Percentiles rank a stretch among this genome's conserved stretches.
Conservation (phyloP, 1,140 invertebrate genomes). For the Eulimnadia texana region DNA sequence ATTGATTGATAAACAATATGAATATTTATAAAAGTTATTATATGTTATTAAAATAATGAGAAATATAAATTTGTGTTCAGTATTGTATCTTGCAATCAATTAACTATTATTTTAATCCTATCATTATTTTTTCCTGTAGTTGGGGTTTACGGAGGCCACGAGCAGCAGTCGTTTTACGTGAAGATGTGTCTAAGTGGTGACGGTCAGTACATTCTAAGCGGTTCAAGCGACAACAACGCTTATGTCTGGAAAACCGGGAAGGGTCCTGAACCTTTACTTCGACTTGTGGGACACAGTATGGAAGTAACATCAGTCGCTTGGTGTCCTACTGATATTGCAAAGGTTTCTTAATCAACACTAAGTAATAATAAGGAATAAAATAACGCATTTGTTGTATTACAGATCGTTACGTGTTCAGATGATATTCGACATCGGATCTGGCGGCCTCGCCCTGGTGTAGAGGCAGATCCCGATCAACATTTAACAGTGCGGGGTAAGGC, state of each 20-base stretch:
- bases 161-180: conserved; percentile 64
- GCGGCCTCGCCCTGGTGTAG: conserved; percentile 36
- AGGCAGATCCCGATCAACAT: conserved; percentile 31
- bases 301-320: conserved; percentile 75
- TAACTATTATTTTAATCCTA: conserved; percentile 6
- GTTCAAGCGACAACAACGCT: conserved; percentile 65
- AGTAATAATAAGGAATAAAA: background rate
- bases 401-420: conserved; percentile 64
- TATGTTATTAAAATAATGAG: no score
- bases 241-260: conserved; percentile 61
- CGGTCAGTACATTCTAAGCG: conserved; percentile 60
- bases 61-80: conserved; percentile 5
- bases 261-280: conserved; percentile 39
- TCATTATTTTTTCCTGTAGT: conserved; percentile 26
- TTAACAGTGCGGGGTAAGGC: conserved; percentile 23
- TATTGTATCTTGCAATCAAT: no score
- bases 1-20: conserved; percentile 1
- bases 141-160: conserved; percentile 40
- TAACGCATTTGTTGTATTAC: conserved; percentile 20
- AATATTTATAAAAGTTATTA: conserved; percentile 1
- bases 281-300: conserved; percentile 52
- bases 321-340: conserved; percentile 38
- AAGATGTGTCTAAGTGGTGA: conserved; percentile 64
- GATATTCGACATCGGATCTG: conserved; percentile 61
- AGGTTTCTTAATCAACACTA: conserved; percentile 26